Evolutionary conservation across 2,797 vertebrate genomes (phyloP).

Genomic region (Bovichtus diacanthus): DNA sequence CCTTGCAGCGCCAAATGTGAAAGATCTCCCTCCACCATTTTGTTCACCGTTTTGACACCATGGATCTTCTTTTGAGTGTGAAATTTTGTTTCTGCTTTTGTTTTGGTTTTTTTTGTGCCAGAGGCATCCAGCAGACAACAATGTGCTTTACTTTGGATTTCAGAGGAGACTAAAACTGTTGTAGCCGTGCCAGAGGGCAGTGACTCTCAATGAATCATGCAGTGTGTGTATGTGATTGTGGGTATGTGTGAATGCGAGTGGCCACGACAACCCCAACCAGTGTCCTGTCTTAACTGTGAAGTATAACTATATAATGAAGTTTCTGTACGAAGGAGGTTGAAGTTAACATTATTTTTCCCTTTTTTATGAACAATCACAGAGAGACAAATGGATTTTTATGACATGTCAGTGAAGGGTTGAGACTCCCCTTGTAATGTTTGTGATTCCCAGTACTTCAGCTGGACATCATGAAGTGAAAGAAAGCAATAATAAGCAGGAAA

Average conservation of each 20-base stretch:
- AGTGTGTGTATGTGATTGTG: slow-evolving; percentile 39
- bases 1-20: slow-evolving; percentile 67
- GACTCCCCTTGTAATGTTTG: slow-evolving; percentile 32
- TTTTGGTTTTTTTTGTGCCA: slow-evolving; percentile 50
- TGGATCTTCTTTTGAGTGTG: slow-evolving; percentile 64
- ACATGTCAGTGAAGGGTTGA: slow-evolving; percentile 48
- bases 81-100: slow-evolving; percentile 59
- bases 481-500: slow-evolving; percentile 75
- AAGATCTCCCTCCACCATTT: slow-evolving; percentile 61
- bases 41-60: slow-evolving; percentile 58
- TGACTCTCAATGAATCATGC: slow-evolving; percentile 62
- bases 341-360: slow-evolving; percentile 51
- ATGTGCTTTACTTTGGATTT: slow-evolving; percentile 71
- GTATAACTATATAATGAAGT: slow-evolving; percentile 59
- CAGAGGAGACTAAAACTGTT: slow-evolving; percentile 62
- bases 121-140: slow-evolving; percentile 71
- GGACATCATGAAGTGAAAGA: slow-evolving; percentile 52
- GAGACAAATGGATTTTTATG: slow-evolving; percentile 53
- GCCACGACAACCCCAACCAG: slow-evolving; percentile 73
- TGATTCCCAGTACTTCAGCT: slow-evolving; percentile 43
- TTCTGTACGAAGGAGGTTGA: slow-evolving; percentile 41
- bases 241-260: slow-evolving; percentile 41
- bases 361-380: slow-evolving; percentile 58
- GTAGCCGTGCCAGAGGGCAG: slow-evolving; percentile 64
- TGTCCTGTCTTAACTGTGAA: slow-evolving; percentile 79